A percentile compares a stretch with the other conserved stretches of the same genome.
Evolutionary conservation across 2,797 vertebrate genomes (phyloP).

Genomic region (Bryconaethiops microstoma): DNA sequence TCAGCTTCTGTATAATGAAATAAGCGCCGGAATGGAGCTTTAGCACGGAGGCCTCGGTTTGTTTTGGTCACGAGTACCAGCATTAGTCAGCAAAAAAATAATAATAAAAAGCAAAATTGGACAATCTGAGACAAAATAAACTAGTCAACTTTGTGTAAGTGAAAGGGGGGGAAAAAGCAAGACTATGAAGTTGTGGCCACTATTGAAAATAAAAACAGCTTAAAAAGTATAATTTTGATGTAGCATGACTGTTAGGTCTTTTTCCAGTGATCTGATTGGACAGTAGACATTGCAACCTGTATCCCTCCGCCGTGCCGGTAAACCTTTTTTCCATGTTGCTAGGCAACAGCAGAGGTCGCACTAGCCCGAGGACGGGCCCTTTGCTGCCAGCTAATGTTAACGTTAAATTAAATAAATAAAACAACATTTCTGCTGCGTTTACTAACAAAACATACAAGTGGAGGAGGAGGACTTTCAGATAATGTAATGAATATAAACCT

Average conservation of each 20-base stretch:
- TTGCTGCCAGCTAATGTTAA: not conserved
- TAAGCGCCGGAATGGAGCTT: too few species aligned
- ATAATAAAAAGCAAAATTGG: not conserved
- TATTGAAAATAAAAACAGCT: not conserved
- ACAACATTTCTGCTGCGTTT: not conserved
- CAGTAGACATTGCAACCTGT: not conserved
- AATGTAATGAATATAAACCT: too few species aligned
- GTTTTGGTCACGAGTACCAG: too few species aligned
- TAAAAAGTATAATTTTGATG: not conserved
- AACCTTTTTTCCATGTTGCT: not conserved
- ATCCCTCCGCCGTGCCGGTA: not conserved
- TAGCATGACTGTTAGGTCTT: not conserved
- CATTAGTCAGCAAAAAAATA: too few species aligned
- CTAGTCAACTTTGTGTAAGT: too few species aligned
- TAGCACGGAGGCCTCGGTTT: too few species aligned
- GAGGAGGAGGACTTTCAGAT: too few species aligned
- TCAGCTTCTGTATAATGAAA: too few species aligned
- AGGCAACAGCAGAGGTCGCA: not conserved
- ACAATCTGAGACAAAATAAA: not conserved
- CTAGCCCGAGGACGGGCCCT: not conserved
- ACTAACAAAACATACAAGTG: not conserved
- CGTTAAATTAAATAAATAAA: not conserved
- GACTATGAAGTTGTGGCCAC: not conserved
- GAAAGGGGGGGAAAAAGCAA: too few species aligned
- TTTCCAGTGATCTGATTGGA: not conserved